Evolutionary conservation across 1,140 invertebrate species (phyloP), one percentile per base, ranked within the genome.

Genomic region (Triops cancriformis): DNA sequence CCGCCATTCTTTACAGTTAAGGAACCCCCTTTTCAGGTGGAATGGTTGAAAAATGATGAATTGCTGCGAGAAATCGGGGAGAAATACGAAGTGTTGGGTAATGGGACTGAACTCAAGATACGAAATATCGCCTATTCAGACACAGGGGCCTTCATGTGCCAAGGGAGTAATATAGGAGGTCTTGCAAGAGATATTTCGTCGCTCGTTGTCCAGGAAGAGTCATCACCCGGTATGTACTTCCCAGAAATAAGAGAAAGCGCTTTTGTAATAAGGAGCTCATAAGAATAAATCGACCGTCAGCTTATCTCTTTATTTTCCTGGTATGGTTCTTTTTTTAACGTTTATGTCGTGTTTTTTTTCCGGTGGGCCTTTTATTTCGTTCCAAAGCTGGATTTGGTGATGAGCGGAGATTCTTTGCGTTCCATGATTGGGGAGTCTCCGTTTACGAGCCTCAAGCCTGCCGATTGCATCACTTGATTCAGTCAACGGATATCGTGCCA

Each of bases 131-230:
- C 87, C 74, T 92, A 91, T 81, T 88, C 90, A 1, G 91, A 92
- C 83, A 92, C 91, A 0, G 92, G 91, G 6, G 90, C 91, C 1
- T 93, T 93, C 83, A 92, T 92, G 89, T 93, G 92, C 82, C 88
- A 90, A 81, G 92, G 90, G 0, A 88, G 87, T 14, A 93, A 90
- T 82, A 85, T 88, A 64, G 92, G 90, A 0, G 91, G 91, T 6
- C 85, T 89, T 74, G 89, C 90, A 42, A 85, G 91, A 73, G 91
- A 92, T 81, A 91, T 92, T 72, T 90, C 90, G 75, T 90, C 90
- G 10, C 84, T 91, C 11, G 89, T 91, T 28, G 89, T 92, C 12
- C 90, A 91, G 82, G 90, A 91, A 79, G 89, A 91, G 79, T 88
- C 89, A 7, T 88, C 88, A 5, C 89, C 90, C 72, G 89, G 89